phyloP scores from a whole-genome alignment of 1,140 invertebrate species.

The Drosophila hydei region DNA sequence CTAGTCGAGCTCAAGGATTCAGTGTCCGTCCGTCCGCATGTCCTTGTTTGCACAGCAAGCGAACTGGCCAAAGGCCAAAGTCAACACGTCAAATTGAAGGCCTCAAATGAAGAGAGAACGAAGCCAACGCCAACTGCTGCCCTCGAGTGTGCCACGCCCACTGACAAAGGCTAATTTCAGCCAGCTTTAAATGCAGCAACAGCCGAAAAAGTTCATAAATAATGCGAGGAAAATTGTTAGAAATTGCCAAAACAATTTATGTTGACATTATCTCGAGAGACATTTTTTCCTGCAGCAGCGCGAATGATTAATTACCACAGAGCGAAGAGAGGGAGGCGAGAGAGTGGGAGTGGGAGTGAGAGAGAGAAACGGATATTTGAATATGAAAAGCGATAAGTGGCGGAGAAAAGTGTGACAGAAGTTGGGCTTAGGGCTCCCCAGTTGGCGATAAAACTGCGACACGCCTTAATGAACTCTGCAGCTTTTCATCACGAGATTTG shows the following conservation, averaged over 20 bases:
- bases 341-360: conserved; percentile 18
- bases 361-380: conserved; percentile 55
- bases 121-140: background rate
- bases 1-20: background rate
- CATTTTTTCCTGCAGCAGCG: conserved; percentile 54
- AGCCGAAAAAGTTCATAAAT: conserved; percentile 68
- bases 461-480: conserved; percentile 60
- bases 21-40: background rate
- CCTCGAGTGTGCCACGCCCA: conserved; percentile 27
- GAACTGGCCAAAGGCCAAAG: conserved; percentile 63
- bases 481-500: conserved; percentile 62
- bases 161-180: conserved; percentile 55
- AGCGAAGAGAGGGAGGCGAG: conserved; percentile 15
- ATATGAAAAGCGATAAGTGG: conserved; percentile 77
- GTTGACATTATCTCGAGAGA: conserved; percentile 81
- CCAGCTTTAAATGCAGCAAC: conserved; percentile 22
- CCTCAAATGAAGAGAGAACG: conserved; percentile 10
- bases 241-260: conserved; percentile 81
- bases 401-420: conserved; percentile 11
- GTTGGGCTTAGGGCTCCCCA: conserved; percentile 70
- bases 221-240: conserved; percentile 70
- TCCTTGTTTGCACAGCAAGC: conserved; percentile 27
- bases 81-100: conserved; percentile 60
- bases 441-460: conserved; percentile 64
- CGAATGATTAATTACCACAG: conserved; percentile 73